Conservation (phyloP, 2,113 vertebrate genomes). For the Rhombomys opimus region DNA sequence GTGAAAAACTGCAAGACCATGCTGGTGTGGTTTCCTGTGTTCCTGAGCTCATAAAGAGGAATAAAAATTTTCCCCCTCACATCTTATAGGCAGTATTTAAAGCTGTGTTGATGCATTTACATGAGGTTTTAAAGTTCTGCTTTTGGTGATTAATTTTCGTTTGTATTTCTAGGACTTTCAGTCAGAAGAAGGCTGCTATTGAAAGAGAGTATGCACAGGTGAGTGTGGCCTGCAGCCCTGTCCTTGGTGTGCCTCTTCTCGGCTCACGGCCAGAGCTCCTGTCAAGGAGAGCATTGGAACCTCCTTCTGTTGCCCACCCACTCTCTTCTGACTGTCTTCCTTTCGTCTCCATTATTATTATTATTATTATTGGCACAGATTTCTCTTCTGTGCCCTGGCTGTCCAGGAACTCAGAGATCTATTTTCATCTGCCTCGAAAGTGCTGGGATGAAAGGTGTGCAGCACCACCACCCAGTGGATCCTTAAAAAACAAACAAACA, state of each 20-base stretch:
- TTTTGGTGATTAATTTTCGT: conserved; percentile 71
- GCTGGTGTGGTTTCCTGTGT: not conserved
- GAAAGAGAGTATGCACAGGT: conserved; percentile 99
- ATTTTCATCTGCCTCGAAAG: not conserved
- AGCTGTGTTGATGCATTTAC: conserved; percentile 21
- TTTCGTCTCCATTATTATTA: not conserved
- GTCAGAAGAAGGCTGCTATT: conserved; percentile 97
- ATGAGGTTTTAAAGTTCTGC: conserved; percentile 29
- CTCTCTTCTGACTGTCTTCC: not conserved
- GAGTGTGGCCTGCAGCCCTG: conserved; percentile 69
- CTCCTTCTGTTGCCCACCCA: not conserved
- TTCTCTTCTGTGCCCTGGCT: not conserved
- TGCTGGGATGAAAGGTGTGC: not conserved
- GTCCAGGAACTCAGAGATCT: not conserved
- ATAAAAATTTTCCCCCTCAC: not conserved
- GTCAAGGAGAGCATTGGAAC: conserved; percentile 14
- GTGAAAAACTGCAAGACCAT: not conserved
- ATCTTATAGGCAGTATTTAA: conserved; percentile 42
- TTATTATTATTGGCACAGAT: not conserved
- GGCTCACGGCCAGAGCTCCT: not conserved
- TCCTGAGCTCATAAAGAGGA: not conserved
- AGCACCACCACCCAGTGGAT: not conserved
- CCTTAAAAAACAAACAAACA: too few species aligned
- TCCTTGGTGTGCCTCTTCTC: not conserved
- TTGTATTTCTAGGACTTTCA: conserved; percentile 93